Evolutionary conservation across 2,888 invertebrate species (phyloP), one percentile per base, ranked within the genome.

Genomic region (Agriopis leucophaearia): DNA sequence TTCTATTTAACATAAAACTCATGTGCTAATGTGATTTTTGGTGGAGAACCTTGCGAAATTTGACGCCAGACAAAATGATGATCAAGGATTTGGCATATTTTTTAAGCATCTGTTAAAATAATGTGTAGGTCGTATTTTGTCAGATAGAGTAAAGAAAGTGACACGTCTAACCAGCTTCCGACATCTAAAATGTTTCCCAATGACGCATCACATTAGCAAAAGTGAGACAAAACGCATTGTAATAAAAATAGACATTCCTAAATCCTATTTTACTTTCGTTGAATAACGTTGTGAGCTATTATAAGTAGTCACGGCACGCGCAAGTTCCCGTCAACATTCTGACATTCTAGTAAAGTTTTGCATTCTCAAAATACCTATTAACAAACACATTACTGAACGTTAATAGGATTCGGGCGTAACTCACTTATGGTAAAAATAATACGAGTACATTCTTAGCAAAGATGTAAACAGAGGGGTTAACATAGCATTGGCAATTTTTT

Each of bases 171-270:
- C 16, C 12, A 54, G 40, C 40, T 16, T 54, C 54, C 54, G 54
- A 52, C 52, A 36, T 9, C 15, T n/a, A 15, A 15, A 54, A 35
- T 13, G 27, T 42, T 27, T 42, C 27, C 1, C 52, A 54, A 38
- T 7, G 50, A 27, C 27, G 27, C 15, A 0, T 12, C 8, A 27
- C 16, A 42, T 54, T 16, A 54, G 52, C 38, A 18, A 42, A 42
- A 27, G 54, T 54, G 55, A 55, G 18, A 27, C 40, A 18, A 55
- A 42, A 27, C 42, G 18, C 13, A 55, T 42, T 44, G 55, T 42
- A 42, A 27, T 16, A 55, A 4, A 55, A 42, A 55, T 55, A 54
- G 16, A 44, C 55, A 18, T 40, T 40, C 16, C 54, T 16, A 54
- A 18, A 18, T 40, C 16, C 54, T 16, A 54, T 40, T 40, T 18